phyloP scores from a whole-genome alignment of 2,888 invertebrate genomes.

The Nezara viridula region DNA sequence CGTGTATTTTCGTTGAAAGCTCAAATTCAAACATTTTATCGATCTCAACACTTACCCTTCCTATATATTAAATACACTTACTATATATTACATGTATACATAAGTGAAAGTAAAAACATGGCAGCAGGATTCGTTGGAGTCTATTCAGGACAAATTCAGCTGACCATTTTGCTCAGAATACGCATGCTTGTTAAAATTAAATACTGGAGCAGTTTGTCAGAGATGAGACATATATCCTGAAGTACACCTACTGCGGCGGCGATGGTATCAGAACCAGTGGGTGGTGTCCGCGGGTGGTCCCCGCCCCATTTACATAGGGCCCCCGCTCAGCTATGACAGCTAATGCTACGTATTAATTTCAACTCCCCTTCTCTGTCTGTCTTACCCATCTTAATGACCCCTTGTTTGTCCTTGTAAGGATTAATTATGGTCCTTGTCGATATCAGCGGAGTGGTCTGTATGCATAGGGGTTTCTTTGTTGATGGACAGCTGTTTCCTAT shows the following conservation, averaged over 20 bases:
- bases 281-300: constrained; percentile 39
- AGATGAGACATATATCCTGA: neutral
- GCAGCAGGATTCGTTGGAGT: neutral
- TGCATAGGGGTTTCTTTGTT: neutral
- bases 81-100: too few relatives aligned
- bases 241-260: neutral
- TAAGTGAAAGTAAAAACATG: too few relatives aligned
- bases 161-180: neutral
- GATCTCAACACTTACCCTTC: too few relatives aligned
- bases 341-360: constrained; percentile 44
- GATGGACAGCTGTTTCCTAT: neutral
- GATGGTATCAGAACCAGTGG: constrained; percentile 22
- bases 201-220: neutral
- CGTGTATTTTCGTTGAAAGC: too few relatives aligned
- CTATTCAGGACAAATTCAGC: neutral
- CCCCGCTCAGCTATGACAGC: constrained; percentile 21
- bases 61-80: too few relatives aligned
- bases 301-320: constrained; percentile 18
- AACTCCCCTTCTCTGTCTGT: neutral
- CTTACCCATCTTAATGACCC: constrained; percentile 6
- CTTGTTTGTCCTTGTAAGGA: constrained; percentile 12
- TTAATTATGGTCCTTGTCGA: constrained; percentile 7
- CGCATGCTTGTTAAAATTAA: neutral
- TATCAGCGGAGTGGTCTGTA: neutral
- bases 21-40: too few relatives aligned